Percentiles rank a stretch among this genome's conserved stretches.
phyloP scores from a whole-genome alignment of 2,797 vertebrate species.

The Loris lydekkerianus region DNA sequence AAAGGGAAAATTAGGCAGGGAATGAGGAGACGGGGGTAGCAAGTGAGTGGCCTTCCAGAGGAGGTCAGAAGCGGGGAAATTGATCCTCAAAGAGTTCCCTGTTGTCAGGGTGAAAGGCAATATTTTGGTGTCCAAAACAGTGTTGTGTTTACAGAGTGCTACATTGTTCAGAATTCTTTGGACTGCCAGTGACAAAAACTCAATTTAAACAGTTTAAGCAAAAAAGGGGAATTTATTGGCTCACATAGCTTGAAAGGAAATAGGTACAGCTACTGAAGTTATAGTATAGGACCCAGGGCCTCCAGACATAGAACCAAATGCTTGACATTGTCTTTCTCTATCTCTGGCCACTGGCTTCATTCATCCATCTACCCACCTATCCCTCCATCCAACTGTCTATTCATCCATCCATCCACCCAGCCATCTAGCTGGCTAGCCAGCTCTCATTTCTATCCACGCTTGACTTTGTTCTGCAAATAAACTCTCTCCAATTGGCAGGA shows the following conservation, averaged over 20 bases:
- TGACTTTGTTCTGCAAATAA: background rate
- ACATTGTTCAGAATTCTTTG: background rate
- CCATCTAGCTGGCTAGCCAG: background rate
- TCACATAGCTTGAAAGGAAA: background rate
- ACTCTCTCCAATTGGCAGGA: slow-evolving; percentile 38
- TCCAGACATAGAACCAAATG: background rate
- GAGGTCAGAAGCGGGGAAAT: background rate
- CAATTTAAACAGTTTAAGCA: slow-evolving; percentile 41
- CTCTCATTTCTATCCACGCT: background rate
- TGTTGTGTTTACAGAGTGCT: slow-evolving; percentile 13
- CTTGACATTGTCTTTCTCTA: background rate
- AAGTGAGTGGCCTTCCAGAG: background rate
- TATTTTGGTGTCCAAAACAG: slow-evolving; percentile 25
- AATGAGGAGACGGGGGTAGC: too few relatives aligned
- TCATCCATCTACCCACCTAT: background rate
- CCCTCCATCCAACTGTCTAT: background rate
- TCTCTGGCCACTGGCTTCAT: background rate
- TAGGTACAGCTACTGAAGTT: background rate
- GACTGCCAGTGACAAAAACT: slow-evolving; percentile 1
- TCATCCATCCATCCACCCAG: background rate
- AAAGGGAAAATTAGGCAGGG: background rate
- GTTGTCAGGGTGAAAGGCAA: background rate
- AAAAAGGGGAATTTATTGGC: background rate
- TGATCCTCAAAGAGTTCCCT: background rate
- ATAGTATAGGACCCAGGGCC: background rate